These are phyloP conservation scores for Andricus quercusramuli DNA, from an alignment of 2,888 invertebrate species.

Conservation along the genomic window DNA sequence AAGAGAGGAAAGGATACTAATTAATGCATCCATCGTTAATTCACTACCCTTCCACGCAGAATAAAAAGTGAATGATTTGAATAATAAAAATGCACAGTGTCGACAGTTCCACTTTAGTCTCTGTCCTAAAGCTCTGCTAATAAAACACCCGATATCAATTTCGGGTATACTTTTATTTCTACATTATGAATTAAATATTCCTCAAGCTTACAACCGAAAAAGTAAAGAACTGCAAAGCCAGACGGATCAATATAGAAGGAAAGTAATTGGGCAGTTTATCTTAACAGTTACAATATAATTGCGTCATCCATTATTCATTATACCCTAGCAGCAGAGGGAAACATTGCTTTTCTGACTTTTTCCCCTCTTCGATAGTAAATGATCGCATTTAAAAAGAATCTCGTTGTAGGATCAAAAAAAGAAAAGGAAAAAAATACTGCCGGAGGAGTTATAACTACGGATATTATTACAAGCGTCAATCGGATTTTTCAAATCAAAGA, in stretches of 20 bases:
- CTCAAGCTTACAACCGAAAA: not conserved
- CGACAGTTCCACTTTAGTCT: constrained; percentile 1
- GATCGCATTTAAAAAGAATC: constrained; percentile 18
- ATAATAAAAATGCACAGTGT: not conserved
- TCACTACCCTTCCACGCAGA: constrained; percentile 60
- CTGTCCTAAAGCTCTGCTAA: not conserved
- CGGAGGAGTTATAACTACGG: not conserved
- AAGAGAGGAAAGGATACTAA: constrained; percentile 60
- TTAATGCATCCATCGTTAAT: constrained; percentile 74
- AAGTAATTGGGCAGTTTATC: constrained; percentile 60
- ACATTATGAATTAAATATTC: not conserved
- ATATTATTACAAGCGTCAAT: not conserved
- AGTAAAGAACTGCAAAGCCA: not conserved
- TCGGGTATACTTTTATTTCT: not conserved
- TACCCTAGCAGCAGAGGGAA: constrained; percentile 42
- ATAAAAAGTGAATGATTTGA: not conserved
- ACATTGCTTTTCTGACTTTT: constrained; percentile 28
- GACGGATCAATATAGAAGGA: constrained; percentile 49
- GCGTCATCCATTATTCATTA: constrained; percentile 57
- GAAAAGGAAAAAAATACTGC: not conserved
- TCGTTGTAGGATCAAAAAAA: not conserved
- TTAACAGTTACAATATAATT: constrained; percentile 56
- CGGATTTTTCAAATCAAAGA: not conserved
- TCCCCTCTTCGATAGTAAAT: constrained; percentile 12
- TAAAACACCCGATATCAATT: not conserved